Conservation (phyloP, 92 coral and sea anemone genomes). For the Heliopora coerulea region DNA sequence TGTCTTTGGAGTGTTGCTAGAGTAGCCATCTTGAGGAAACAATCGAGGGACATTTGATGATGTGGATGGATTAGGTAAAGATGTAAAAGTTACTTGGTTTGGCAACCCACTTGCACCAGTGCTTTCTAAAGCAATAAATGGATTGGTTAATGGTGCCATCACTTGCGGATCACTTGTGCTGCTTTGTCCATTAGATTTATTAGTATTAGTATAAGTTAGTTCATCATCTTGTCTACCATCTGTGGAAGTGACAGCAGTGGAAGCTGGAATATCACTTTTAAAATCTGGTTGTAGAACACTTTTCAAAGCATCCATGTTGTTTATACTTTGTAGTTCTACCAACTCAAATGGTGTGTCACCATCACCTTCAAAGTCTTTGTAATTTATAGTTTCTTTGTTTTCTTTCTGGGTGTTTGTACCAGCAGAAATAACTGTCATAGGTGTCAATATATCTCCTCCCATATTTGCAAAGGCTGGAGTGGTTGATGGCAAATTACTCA, state of each 20-base stretch:
- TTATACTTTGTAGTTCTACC: constrained; percentile 91
- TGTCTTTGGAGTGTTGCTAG: not conserved
- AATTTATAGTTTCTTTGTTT: constrained; percentile 77
- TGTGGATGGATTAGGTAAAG: not conserved
- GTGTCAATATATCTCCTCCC: constrained; percentile 85
- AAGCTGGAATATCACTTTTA: constrained; percentile 10
- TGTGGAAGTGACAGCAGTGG: not conserved
- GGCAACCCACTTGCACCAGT: not conserved
- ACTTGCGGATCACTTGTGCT: not conserved
- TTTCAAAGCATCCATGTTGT: constrained; percentile 92
- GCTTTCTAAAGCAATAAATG: not conserved
- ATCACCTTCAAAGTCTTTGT: constrained; percentile 91
- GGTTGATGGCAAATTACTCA: constrained; percentile 2
- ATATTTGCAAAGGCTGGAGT: constrained; percentile 69
- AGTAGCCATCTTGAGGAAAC: not conserved
- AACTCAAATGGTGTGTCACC: constrained; percentile 90
- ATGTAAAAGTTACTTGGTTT: not conserved
- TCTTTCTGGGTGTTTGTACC: constrained; percentile 52
- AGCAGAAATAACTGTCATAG: constrained; percentile 65
- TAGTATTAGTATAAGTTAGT: not conserved
- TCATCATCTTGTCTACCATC: not conserved
- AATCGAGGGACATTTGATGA: not conserved
- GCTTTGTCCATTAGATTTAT: not conserved
- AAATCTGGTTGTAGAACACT: constrained; percentile 71
- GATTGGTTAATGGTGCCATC: not conserved